phyloP scores from a whole-genome alignment of 2,888 invertebrate species.

The Drosophila peninsularis region DNA sequence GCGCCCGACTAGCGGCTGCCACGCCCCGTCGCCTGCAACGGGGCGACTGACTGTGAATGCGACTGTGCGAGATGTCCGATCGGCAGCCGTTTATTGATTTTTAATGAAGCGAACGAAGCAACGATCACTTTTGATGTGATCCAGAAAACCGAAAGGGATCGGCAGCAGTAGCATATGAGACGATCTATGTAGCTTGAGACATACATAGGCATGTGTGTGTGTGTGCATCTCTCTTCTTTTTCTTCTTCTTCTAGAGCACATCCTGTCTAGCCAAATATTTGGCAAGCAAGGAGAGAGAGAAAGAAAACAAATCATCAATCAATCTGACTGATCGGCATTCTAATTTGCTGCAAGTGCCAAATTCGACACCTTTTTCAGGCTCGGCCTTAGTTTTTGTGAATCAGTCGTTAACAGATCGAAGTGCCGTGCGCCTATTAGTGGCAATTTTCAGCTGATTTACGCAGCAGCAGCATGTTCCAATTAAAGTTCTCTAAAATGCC shows the following conservation, averaged over 20 bases:
- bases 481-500: conserved; percentile 78
- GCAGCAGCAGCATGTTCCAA: conserved; percentile 82
- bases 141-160: conserved; percentile 17
- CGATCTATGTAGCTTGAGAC: background rate
- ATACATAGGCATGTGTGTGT: background rate
- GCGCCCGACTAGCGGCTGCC: conserved; percentile 23
- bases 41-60: background rate
- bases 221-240: background rate
- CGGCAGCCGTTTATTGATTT: conserved; percentile 81
- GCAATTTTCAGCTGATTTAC: conserved; percentile 83
- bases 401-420: conserved; percentile 6
- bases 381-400: background rate
- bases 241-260: conserved; percentile 23
- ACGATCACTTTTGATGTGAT: conserved; percentile 59
- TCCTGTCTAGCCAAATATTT: conserved; percentile 73
- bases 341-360: conserved; percentile 54
- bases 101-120: conserved; percentile 79
- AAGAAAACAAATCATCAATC: conserved; percentile 70
- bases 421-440: conserved; percentile 75
- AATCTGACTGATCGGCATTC: conserved; percentile 35
- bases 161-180: conserved; percentile 16
- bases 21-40: conserved; percentile 17
- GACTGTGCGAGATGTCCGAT: conserved; percentile 9
- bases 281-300: conserved; percentile 21
- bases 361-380: conserved; percentile 49